Evolutionary conservation across 1,140 invertebrate species (phyloP).

Genomic region (Diplogasteroides magnus): DNA sequence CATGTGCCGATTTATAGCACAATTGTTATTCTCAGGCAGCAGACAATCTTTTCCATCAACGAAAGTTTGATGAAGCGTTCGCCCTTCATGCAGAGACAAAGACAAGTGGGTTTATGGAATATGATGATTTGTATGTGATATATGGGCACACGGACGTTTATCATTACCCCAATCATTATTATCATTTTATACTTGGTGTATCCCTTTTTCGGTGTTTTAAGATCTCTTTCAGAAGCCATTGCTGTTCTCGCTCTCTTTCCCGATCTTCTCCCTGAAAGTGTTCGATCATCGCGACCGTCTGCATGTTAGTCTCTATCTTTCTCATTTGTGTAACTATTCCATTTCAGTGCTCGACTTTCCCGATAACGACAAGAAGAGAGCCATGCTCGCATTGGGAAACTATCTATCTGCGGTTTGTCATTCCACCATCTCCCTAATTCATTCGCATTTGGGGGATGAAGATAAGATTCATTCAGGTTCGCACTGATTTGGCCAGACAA

Average conservation of each 20-base stretch:
- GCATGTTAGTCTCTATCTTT: no score
- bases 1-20: neutral
- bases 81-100: constrained; percentile 17
- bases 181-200: no score
- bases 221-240: constrained; percentile 13
- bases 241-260: constrained; percentile 19
- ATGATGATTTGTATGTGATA: neutral
- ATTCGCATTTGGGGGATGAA: no score
- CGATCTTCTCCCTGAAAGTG: constrained; percentile 20
- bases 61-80: constrained; percentile 26
- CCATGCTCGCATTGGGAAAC: constrained; percentile 20
- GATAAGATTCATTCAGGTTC: no score
- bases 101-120: constrained; percentile 9
- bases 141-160: no score
- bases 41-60: constrained; percentile 25
- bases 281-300: no score
- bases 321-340: no score
- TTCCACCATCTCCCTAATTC: no score
- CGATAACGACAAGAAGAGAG: constrained; percentile 24
- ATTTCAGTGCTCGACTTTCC: neutral
- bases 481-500: neutral
- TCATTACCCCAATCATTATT: no score
- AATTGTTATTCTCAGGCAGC: constrained; percentile 3
- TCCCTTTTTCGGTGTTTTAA: no score
- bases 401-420: constrained; percentile 22